Evolutionary conservation across 2,888 invertebrate species (phyloP).

Genomic region (Pseudoips prasinana): DNA sequence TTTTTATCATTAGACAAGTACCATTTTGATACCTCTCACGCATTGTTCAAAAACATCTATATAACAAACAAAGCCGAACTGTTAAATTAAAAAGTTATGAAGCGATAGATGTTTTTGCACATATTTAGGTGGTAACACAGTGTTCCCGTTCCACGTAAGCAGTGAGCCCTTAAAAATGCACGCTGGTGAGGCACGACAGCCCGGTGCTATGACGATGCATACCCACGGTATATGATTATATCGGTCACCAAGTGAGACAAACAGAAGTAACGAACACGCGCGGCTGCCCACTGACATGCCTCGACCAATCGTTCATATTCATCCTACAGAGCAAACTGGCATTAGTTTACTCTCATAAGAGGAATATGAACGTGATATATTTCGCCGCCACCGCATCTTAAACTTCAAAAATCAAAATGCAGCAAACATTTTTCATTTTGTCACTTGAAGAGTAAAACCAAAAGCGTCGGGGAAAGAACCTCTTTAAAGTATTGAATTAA

Average conservation of each 20-base stretch:
- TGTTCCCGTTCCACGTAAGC: slow-evolving; percentile 75
- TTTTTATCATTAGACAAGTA: slow-evolving; percentile 34
- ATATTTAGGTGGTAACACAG: slow-evolving; percentile 44
- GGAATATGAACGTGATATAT: too few relatives aligned
- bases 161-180: slow-evolving; percentile 72
- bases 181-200: slow-evolving; percentile 62
- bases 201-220: slow-evolving; percentile 67
- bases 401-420: too few relatives aligned
- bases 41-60: slow-evolving; percentile 58
- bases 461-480: too few relatives aligned
- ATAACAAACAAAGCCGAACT: background rate
- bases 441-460: too few relatives aligned
- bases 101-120: slow-evolving; percentile 55
- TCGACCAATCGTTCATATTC: too few relatives aligned
- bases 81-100: too few relatives aligned
- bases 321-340: too few relatives aligned
- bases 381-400: too few relatives aligned
- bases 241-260: slow-evolving; percentile 75
- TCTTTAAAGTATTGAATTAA: too few relatives aligned
- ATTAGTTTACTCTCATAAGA: too few relatives aligned
- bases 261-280: slow-evolving; percentile 57
- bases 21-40: slow-evolving; percentile 48
- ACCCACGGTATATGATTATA: slow-evolving; percentile 48
- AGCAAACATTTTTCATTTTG: too few relatives aligned
- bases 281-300: slow-evolving; percentile 53